These are phyloP conservation scores for Episyrphus balteatus DNA, from an alignment of 1,140 invertebrate species.

Conservation along the genomic window DNA sequence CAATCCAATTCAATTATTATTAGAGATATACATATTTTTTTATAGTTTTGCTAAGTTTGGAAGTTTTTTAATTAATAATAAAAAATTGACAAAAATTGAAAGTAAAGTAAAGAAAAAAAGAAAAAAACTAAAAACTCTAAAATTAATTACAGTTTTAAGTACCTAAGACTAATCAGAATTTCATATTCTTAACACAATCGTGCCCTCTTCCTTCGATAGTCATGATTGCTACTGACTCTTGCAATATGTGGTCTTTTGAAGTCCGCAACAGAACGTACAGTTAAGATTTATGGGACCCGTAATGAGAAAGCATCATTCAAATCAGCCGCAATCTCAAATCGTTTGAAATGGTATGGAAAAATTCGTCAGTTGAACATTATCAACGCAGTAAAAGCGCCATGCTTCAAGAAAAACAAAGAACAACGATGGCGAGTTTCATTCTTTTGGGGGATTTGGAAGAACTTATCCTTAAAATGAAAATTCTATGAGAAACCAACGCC, in stretches of 20 bases:
- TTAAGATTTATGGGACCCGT: background rate
- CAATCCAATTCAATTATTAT: no score
- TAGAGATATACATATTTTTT: no score
- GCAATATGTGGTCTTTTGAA: background rate
- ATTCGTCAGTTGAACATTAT: background rate
- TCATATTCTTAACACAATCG: background rate
- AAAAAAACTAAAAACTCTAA: no score
- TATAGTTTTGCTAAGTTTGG: no score
- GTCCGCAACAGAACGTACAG: background rate
- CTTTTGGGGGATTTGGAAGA: background rate
- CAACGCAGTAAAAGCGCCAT: background rate
- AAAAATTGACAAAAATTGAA: no score
- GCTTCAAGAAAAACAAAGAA: background rate
- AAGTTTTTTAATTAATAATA: no score
- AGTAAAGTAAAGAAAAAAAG: no score
- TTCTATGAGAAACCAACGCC: background rate
- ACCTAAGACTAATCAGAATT: background rate
- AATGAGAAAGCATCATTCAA: background rate
- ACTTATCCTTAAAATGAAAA: background rate
- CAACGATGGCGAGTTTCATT: background rate
- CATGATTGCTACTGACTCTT: no score
- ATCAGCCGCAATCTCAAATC: background rate
- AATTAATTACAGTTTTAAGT: background rate
- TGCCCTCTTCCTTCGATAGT: no score
- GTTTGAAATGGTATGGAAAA: background rate